Evolutionary conservation across 2,888 invertebrate species (phyloP).

Genomic region (Amphipyra tragopoginis): DNA sequence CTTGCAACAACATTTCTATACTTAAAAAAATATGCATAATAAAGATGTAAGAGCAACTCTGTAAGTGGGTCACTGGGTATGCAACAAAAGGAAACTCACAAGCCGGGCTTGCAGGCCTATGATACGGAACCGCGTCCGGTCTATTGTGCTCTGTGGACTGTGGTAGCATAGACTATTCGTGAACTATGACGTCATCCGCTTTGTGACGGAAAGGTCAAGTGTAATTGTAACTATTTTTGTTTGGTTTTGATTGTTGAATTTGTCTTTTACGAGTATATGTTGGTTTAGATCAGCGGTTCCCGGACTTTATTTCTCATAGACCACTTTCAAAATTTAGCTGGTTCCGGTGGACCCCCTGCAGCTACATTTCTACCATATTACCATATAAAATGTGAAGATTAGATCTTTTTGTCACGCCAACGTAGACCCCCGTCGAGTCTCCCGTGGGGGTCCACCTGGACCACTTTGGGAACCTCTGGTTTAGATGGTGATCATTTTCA

Average conservation of each 20-base stretch:
- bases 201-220: conserved; percentile 52
- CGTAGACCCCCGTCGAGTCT: too few relatives aligned
- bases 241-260: conserved; percentile 34
- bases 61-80: conserved; percentile 53
- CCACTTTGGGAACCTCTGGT: too few relatives aligned
- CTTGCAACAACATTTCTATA: too few relatives aligned
- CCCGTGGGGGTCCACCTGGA: too few relatives aligned
- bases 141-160: conserved; percentile 38
- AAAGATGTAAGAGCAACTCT: conserved; percentile 15
- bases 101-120: conserved; percentile 19
- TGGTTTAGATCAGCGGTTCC: too few relatives aligned
- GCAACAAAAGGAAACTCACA: conserved; percentile 50
- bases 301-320: too few relatives aligned
- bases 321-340: too few relatives aligned
- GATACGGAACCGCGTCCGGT: conserved; percentile 50
- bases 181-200: conserved; percentile 41
- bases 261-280: neutral
- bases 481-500: neutral
- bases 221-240: conserved; percentile 31
- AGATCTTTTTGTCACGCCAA: too few relatives aligned
- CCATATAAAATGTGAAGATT: too few relatives aligned
- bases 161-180: conserved; percentile 37
- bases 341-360: too few relatives aligned
- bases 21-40: neutral
- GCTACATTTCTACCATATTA: too few relatives aligned